Conservation (phyloP, 2,888 invertebrate species). For the Embidobia sp. region DNA sequence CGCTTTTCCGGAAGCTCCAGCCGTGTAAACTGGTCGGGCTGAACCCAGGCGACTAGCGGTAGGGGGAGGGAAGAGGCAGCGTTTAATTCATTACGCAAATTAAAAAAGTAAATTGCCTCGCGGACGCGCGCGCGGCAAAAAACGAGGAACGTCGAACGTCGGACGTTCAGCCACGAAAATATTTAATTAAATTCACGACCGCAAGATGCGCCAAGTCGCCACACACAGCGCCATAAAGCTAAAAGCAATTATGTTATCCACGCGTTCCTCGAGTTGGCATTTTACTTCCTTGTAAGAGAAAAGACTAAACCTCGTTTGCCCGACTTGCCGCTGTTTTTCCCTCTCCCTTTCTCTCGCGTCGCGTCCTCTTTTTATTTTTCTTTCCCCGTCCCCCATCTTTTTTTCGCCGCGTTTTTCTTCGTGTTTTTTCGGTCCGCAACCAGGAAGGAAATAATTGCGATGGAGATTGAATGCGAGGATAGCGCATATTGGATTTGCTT, state of each 20-base stretch:
- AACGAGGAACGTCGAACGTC: constrained; percentile 66
- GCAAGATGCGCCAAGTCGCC: constrained; percentile 75
- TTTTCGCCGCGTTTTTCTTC: constrained; percentile 30
- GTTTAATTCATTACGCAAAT: constrained; percentile 80
- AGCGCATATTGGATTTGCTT: constrained; percentile 65
- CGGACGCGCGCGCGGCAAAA: constrained; percentile 58
- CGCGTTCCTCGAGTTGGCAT: constrained; percentile 67
- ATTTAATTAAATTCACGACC: constrained; percentile 81
- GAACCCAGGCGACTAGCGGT: constrained; percentile 35
- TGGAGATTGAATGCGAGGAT: constrained; percentile 59
- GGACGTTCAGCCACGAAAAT: constrained; percentile 79
- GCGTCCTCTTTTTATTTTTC: background rate
- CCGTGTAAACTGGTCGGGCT: constrained; percentile 63
- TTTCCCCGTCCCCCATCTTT: background rate
- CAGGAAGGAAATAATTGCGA: constrained; percentile 60
- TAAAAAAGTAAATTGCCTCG: constrained; percentile 80
- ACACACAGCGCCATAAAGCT: constrained; percentile 63
- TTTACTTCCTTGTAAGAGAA: constrained; percentile 65
- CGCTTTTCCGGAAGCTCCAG: constrained; percentile 54
- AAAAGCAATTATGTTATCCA: constrained; percentile 72
- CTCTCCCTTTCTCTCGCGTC: constrained; percentile 4
- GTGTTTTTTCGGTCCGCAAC: constrained; percentile 45
- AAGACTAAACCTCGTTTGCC: constrained; percentile 64
- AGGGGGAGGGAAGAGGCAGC: constrained; percentile 31
- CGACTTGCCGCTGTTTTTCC: constrained; percentile 51